phyloP scores from a whole-genome alignment of 2,888 invertebrate species.

The Buathra laborator region DNA sequence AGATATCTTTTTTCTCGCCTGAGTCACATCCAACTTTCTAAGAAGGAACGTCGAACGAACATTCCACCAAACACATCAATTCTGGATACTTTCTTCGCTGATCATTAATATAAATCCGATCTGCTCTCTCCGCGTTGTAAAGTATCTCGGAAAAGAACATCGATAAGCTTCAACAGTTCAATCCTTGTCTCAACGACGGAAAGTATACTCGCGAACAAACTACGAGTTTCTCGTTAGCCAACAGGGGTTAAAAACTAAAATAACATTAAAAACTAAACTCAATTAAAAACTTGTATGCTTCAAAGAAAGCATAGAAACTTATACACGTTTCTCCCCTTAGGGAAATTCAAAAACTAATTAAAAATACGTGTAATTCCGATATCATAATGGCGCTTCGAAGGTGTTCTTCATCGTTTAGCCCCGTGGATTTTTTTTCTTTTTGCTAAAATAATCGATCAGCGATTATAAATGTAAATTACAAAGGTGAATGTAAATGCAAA shows the following conservation, averaged over 20 bases:
- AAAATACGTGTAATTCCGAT: too few species aligned
- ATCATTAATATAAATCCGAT: conserved; percentile 46
- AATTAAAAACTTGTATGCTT: background rate
- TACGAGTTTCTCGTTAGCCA: background rate
- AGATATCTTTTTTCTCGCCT: too few species aligned
- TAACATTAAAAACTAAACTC: background rate
- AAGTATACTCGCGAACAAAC: background rate
- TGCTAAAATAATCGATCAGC: too few species aligned
- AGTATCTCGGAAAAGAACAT: conserved; percentile 5
- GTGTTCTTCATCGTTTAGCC: background rate
- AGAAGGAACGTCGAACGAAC: background rate
- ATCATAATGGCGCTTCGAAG: too few species aligned
- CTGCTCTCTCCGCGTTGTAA: background rate
- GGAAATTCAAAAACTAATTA: background rate
- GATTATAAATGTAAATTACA: too few species aligned
- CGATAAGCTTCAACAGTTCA: conserved; percentile 22
- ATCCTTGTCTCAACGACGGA: conserved; percentile 24
- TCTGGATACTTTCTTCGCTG: background rate
- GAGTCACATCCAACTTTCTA: too few species aligned
- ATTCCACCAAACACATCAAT: background rate
- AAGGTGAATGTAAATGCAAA: too few species aligned
- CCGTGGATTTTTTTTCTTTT: background rate
- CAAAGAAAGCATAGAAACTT: background rate
- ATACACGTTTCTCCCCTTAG: too few species aligned
- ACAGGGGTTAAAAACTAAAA: too few species aligned